Base-by-base conservation (phyloP, 92 coral and sea anemone species). In the Meandrina meandrites region DNA sequence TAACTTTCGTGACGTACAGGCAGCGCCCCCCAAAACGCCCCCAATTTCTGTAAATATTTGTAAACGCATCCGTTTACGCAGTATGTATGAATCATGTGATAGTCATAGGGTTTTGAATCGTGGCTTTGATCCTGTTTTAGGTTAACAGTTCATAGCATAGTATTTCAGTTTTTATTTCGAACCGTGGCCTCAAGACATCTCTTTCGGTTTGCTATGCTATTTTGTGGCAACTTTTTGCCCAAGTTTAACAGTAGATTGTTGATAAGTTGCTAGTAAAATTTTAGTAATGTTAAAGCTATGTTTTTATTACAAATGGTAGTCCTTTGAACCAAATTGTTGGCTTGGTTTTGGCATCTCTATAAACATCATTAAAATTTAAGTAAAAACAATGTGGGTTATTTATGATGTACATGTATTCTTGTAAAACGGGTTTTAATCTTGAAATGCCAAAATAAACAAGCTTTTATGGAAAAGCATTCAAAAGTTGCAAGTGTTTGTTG, bases 1-100 rank as follows among this genome's bases (percentile, higher is more conserved):
- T 5, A n/a, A 62, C 45, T 18, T 83, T 91, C 83, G 89, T 94
- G 96, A 94, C 96, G 96, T 91, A 83, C 53, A 69, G 91, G 75
- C 96, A 67, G 90, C 93, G 89, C 94, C 96, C 92, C n/a, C 96
- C 88, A 81, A 28, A 75, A 90, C 93, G 90, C 94, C 96, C 92
- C 57, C 91, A 24, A 1, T 19, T 51, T 58, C 50, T 72, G 36
- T 34, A 31, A 68, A 86, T 80, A 15, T 68, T 60, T 79, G 34
- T 27, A 56, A 53, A 47, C 51, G 13, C 48, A 53, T 86, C 84
- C 73, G 86, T 70, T 68, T 53, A 34, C 42, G 74, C 79, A 12
- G 53, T 35, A 31, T 24, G 72, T 24, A 19, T 34, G 15, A 35
- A 47, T 81, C 90, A 80, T 81, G 53, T 83, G 87, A 83, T 83